phyloP scores from a whole-genome alignment of 1,140 invertebrate genomes.

The Eulimnadia texana region DNA sequence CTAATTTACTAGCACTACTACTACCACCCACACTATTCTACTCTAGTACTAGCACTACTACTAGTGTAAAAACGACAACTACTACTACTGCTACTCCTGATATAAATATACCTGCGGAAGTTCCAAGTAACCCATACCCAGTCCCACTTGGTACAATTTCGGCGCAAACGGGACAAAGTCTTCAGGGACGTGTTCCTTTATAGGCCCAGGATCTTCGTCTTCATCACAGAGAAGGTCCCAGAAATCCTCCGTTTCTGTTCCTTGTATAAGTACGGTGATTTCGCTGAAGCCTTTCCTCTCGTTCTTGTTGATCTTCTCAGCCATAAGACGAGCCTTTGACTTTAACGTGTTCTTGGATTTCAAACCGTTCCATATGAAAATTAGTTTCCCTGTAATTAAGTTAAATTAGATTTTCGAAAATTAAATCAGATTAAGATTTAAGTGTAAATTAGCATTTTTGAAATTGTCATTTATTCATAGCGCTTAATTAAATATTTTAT shows the following conservation, averaged over 20 bases:
- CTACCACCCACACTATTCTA: too few species aligned
- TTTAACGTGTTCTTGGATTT: conserved; percentile 87
- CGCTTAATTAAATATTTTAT: too few species aligned
- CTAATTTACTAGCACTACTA: too few species aligned
- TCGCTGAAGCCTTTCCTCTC: conserved; percentile 91
- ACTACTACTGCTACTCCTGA: too few species aligned
- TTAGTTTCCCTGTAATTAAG: conserved; percentile 28
- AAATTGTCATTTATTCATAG: too few species aligned
- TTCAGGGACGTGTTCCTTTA: conserved; percentile 62
- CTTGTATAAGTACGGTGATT: conserved; percentile 68
- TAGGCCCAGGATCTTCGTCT: conserved; percentile 26
- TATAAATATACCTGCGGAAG: conserved; percentile 93
- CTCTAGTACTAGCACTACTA: too few species aligned
- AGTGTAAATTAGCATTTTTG: too few species aligned
- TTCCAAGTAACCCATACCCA: conserved; percentile 98
- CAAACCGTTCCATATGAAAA: conserved; percentile 41
- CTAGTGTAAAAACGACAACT: too few species aligned
- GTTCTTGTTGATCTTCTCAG: conserved; percentile 98
- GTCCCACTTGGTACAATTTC: conserved; percentile 78
- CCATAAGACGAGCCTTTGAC: conserved; percentile 50
- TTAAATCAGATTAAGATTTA: too few species aligned
- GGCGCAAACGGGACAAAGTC: conserved; percentile 61
- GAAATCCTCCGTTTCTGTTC: conserved; percentile 69
- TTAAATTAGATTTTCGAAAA: too few species aligned
- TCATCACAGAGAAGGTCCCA: conserved; percentile 49